These are phyloP conservation scores for Brachionus plicatilis DNA, from an alignment of 1,140 invertebrate genomes.

Conservation along the genomic window DNA sequence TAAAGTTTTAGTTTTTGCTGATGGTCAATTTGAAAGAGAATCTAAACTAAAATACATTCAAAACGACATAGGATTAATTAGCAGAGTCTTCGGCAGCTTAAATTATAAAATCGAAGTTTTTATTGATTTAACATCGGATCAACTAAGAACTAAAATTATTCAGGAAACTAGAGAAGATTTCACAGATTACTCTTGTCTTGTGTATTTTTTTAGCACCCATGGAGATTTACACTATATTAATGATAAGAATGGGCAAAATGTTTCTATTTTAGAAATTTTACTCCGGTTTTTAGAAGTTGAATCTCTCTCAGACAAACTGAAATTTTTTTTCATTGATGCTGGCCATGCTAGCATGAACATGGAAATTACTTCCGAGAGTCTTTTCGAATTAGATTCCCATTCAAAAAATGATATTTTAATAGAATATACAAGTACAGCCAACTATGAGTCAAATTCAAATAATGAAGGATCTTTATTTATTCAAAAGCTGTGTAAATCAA, in stretches of 20 bases:
- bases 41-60: neutral
- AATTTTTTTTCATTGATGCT: neutral
- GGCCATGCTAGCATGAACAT: neutral
- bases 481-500: neutral
- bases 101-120: neutral
- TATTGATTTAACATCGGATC: neutral
- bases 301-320: neutral
- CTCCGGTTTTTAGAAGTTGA: neutral
- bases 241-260: neutral
- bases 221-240: neutral
- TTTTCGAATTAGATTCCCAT: neutral
- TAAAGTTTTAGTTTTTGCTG: neutral
- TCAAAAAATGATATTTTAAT: neutral
- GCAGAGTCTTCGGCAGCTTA: neutral
- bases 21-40: neutral
- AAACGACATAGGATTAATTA: neutral
- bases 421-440: neutral
- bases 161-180: neutral
- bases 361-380: neutral
- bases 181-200: neutral
- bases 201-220: neutral
- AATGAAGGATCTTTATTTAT: neutral
- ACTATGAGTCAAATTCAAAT: neutral
- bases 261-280: neutral
- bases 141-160: neutral